phyloP scores from a whole-genome alignment of 1,140 invertebrate genomes.

The Zaprionus lachaisei region DNA sequence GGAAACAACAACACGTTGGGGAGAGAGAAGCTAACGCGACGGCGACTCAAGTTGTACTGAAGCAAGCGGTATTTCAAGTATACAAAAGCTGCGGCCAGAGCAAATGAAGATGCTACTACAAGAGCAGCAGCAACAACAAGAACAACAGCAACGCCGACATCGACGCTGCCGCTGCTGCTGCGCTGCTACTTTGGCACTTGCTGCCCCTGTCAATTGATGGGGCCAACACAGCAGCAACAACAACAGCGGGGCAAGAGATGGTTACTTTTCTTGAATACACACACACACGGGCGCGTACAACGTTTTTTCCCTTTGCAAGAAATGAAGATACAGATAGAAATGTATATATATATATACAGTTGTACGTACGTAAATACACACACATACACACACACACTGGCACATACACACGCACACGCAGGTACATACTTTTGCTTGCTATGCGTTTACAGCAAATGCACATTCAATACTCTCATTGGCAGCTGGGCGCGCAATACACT shows the following conservation, averaged over 20 bases:
- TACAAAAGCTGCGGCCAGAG: conserved; percentile 60
- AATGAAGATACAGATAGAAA: conserved; percentile 52
- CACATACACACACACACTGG: neutral
- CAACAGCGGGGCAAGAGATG: conserved; percentile 42
- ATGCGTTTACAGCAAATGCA: conserved; percentile 50
- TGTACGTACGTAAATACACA: conserved; percentile 39
- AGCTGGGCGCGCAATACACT: conserved; percentile 32
- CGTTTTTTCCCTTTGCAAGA: conserved; percentile 67
- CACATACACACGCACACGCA: conserved; percentile 28
- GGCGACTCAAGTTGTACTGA: conserved; percentile 68
- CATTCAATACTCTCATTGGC: conserved; percentile 49
- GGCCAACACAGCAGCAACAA: conserved; percentile 25
- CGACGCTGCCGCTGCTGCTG: conserved; percentile 1
- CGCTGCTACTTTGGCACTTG: conserved; percentile 56
- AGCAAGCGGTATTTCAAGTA: conserved; percentile 80
- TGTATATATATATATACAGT: conserved; percentile 17
- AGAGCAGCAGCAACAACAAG: conserved; percentile 3
- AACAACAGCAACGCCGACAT: neutral
- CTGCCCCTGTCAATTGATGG: conserved; percentile 51
- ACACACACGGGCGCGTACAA: conserved; percentile 52
- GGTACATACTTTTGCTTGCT: conserved; percentile 68
- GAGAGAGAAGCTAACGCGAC: conserved; percentile 54
- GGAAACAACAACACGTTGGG: conserved; percentile 21
- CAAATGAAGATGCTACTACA: conserved; percentile 70
- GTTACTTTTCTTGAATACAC: conserved; percentile 81